Percentiles rank a stretch among this genome's conserved stretches.
phyloP scores from a whole-genome alignment of 2,888 invertebrate genomes.

The Priocnemis perturbator region DNA sequence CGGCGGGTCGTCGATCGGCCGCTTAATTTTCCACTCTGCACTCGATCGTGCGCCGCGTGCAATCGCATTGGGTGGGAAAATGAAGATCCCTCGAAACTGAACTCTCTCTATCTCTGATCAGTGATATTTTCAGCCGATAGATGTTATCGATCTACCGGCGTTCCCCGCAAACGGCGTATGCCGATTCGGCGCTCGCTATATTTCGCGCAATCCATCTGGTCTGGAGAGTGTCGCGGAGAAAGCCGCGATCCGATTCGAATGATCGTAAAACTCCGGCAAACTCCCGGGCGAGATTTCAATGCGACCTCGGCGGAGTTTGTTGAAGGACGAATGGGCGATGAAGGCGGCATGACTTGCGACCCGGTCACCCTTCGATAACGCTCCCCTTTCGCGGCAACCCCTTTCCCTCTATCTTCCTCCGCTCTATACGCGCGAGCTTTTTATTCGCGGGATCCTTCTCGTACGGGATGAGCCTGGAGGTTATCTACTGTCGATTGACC shows the following conservation, averaged over 20 bases:
- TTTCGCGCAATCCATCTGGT: too few species aligned
- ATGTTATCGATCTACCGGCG: too few species aligned
- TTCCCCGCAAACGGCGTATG: too few species aligned
- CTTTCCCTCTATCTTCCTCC: background rate
- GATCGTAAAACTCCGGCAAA: constrained; percentile 10
- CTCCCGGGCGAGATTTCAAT: constrained; percentile 23
- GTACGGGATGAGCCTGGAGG: constrained; percentile 41
- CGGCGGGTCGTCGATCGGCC: too few species aligned
- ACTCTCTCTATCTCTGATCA: too few species aligned
- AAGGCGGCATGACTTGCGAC: constrained; percentile 31
- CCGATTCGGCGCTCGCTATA: too few species aligned
- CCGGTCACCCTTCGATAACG: constrained; percentile 23
- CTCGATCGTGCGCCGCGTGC: too few species aligned
- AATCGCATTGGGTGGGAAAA: too few species aligned
- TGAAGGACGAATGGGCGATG: constrained; percentile 25
- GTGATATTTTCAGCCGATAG: too few species aligned
- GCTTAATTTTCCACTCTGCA: too few species aligned
- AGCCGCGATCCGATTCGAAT: constrained; percentile 2
- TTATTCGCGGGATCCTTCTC: constrained; percentile 5
- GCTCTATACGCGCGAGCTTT: background rate
- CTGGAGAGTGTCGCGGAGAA: background rate
- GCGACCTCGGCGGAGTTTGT: constrained; percentile 15
- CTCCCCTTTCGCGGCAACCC: constrained; percentile 3
- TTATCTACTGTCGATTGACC: constrained; percentile 67
- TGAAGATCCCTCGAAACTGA: too few species aligned